Evolutionary conservation across 2,797 vertebrate genomes (phyloP), one percentile per base, ranked within the genome.

Genomic region (Chiroxiphia lanceolata): DNA sequence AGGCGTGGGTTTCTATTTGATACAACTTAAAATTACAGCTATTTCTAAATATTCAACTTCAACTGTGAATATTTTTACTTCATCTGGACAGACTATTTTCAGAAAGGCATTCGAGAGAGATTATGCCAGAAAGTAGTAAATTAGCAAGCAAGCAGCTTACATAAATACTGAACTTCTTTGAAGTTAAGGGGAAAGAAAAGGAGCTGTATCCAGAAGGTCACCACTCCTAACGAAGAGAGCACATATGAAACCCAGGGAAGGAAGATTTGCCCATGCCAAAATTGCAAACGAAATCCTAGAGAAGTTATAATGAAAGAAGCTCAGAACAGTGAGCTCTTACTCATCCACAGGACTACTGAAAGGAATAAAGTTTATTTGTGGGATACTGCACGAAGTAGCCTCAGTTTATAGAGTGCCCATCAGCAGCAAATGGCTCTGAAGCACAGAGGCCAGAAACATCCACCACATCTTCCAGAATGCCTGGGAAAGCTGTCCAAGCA

Each of bases 11-110:
- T 95, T 78, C 65, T 87, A 31, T 48, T 69, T 75, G 78, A 84
- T 83, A 75, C 15, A 85, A 77, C 45, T 87, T 77, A 83, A 80
- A 92, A 90, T 92, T 75, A 77, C 56, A 89, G 79, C 83, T 87
- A 76, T 91, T 96, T 95, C 96, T 89, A 94, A 88, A 94, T 33
- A 90, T 20, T 57, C 82, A 50, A 34, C 84, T 90, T 94, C 5
- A 0, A 82, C 42, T 87, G 77, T 54, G 75, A 85, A 2, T 92
- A 92, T 91, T 93, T 96, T 92, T 95, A 91, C 88, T 51, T 94
- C 93, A 64, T 87, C 91, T 92, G 87, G 90, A 90, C 78, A 74
- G 75, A 60, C 80, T 92, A 95, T 92, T 95, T 96, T 95, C 87
- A 90, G 93, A 96, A 91, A 92, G 83, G 69, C 57, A 94, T 94